These are phyloP conservation scores for Dolomedes plantarius DNA, from an alignment of 2,888 invertebrate species.

Conservation along the genomic window DNA sequence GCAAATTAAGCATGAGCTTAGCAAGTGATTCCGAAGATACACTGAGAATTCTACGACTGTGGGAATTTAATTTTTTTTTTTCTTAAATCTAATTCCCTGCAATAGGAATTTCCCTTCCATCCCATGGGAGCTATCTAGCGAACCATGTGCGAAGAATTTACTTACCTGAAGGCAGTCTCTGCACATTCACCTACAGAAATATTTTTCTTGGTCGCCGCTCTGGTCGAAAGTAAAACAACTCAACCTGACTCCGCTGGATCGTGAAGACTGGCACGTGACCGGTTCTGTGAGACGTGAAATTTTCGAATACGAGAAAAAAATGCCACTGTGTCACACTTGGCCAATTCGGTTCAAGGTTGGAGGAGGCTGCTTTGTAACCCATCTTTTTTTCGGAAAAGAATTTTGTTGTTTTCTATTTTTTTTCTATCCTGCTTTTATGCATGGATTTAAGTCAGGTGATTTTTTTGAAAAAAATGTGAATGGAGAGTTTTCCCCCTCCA, in stretches of 20 bases:
- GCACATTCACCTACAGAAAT: background rate
- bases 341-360: conserved; percentile 53
- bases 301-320: conserved; percentile 13
- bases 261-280: conserved; percentile 22
- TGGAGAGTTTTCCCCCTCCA: background rate
- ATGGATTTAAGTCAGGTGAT: background rate
- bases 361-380: background rate
- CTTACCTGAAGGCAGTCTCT: background rate
- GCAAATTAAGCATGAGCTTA: no score
- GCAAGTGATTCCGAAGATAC: no score
- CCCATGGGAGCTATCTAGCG: background rate
- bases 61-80: no score
- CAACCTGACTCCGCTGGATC: background rate
- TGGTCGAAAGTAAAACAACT: conserved; percentile 12
- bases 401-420: background rate
- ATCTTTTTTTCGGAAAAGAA: background rate
- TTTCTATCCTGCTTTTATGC: background rate
- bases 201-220: background rate
- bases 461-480: no score
- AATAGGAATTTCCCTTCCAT: background rate
- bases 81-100: no score
- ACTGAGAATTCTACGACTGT: no score
- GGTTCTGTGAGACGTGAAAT: conserved; percentile 21
- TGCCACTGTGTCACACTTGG: conserved; percentile 33
- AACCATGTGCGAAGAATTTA: background rate